A percentile compares a stretch with the other conserved stretches of the same genome.
Evolutionary conservation across 2,888 invertebrate species (phyloP).

Genomic region (Hypsopygia costalis): DNA sequence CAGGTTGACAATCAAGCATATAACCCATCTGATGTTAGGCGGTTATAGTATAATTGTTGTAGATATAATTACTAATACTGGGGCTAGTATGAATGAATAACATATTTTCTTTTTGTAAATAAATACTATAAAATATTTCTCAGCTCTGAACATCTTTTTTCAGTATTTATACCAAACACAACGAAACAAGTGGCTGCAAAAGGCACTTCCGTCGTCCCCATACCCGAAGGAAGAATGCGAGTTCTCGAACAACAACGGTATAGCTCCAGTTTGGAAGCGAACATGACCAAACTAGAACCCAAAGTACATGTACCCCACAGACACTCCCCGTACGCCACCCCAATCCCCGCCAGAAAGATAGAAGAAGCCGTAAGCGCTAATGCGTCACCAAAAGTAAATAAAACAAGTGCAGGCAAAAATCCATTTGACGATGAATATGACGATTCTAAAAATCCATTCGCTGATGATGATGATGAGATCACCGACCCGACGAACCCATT

Average conservation of each 20-base stretch:
- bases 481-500: constrained; percentile 78
- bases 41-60: no score
- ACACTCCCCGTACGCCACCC: constrained; percentile 22
- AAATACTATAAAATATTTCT: no score
- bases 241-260: constrained; percentile 75
- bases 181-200: constrained; percentile 50
- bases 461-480: constrained; percentile 59
- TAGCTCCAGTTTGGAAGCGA: constrained; percentile 83
- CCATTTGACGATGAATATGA: constrained; percentile 78
- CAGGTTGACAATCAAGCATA: no score
- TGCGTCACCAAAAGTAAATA: constrained; percentile 40
- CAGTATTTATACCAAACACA: constrained; percentile 58
- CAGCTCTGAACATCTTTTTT: no score
- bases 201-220: constrained; percentile 66
- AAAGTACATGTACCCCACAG: constrained; percentile 23
- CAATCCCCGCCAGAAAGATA: constrained; percentile 22
- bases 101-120: no score
- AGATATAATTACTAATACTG: no score
- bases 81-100: no score
- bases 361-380: constrained; percentile 27
- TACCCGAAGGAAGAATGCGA: constrained; percentile 81
- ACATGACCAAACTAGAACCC: constrained; percentile 62
- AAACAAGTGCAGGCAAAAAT: constrained; percentile 40
- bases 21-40: no score
- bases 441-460: constrained; percentile 84